Evolutionary conservation across 2,888 invertebrate genomes (phyloP), one percentile per base, ranked within the genome.

Genomic region (Gandaritis pyraliata): DNA sequence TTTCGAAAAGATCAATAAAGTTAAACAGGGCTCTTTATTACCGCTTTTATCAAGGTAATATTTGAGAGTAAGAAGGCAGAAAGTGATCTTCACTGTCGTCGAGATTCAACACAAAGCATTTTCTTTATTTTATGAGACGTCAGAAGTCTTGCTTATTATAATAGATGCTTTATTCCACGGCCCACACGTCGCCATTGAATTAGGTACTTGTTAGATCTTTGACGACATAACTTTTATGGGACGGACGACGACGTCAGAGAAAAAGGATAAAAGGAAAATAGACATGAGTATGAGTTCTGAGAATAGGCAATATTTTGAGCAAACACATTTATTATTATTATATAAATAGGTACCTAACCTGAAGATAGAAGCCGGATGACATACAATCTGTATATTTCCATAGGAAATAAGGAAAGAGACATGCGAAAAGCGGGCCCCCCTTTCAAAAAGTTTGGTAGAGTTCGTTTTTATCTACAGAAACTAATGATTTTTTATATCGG

Each of bases 381-480:
- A 47, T 70, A 69, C 60, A 66, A 56, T 63, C 52, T 36, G 49
- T 57, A 68, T 59, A 71, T 78, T 72, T 74, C 62, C 70, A 73
- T 74, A 72, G 72, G 70, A 72, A 75, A 72, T 72, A 72, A 71
- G 57, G 64, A 66, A 52, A 54, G 64, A 60, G 51, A 71, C 66
- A 67, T 68, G 69, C 56, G 64, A 64, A 72, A 64, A 61, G 54
- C 50, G 55, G 13, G n/a, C 69, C 60, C 75, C n/a, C 66, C 70
- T 76, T 78, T 77, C 69, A 61, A 56, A 68, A 73, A 75, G 71
- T 76, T 70, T 62, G 69, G 58, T 63, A 41, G 55, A 72, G 58
- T 73, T 76, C 64, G 57, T 50, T 70, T 68, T 71, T 72, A 77
- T 66, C 16, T 49, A 46, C 39, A 53, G 39, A 52, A 52, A 53